Evolutionary conservation across 1,140 invertebrate species (phyloP).

Genomic region (Helicoverpa zea): DNA sequence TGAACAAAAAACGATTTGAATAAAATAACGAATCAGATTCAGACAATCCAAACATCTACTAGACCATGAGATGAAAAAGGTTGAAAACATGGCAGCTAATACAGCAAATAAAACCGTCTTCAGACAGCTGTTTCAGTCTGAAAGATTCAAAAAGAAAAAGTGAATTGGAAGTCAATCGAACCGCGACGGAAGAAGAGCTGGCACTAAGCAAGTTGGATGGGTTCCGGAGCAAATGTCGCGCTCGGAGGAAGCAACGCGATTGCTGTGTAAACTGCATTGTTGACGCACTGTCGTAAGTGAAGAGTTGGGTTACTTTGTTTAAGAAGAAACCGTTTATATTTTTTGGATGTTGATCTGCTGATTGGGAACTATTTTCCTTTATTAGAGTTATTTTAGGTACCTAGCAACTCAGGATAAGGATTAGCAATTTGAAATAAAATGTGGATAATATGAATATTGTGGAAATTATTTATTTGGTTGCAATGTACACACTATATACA

Average conservation of each 20-base stretch:
- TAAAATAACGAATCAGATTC: no score
- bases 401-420: no score
- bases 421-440: no score
- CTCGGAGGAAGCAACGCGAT: background rate
- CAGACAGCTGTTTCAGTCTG: background rate
- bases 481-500: no score
- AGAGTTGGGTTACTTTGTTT: background rate
- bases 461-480: no score
- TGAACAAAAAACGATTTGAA: no score
- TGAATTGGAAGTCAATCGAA: background rate
- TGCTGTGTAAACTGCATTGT: conserved; percentile 17
- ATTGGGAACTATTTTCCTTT: no score
- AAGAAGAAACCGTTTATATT: conserved; percentile 5
- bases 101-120: background rate
- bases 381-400: no score
- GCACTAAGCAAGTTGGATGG: conserved; percentile 20
- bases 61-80: no score
- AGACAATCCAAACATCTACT: no score
- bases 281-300: conserved; percentile 6
- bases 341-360: no score
- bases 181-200: background rate
- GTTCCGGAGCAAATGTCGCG: conserved; percentile 17
- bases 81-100: background rate
- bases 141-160: background rate
- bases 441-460: no score